A percentile compares a stretch with the other conserved stretches of the same genome.
Evolutionary conservation across 2,797 vertebrate species (phyloP).

Genomic region (Periparus ater): DNA sequence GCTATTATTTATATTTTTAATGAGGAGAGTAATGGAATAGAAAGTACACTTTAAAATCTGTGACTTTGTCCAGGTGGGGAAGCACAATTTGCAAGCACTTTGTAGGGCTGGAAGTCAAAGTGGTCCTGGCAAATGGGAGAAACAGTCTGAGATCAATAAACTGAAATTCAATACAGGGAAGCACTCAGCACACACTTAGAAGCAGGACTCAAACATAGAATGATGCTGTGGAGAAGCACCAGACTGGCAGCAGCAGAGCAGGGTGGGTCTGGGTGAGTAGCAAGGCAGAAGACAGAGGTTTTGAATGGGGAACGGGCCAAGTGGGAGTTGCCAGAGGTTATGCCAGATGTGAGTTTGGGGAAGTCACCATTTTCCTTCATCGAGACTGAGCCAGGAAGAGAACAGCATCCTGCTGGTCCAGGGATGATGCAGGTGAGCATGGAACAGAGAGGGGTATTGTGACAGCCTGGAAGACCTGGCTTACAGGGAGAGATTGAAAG

Average conservation of each 20-base stretch:
- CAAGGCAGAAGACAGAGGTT: neutral
- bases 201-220: neutral
- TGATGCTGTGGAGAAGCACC: neutral
- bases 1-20: neutral
- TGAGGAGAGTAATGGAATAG: neutral
- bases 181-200: neutral
- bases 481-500: neutral
- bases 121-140: neutral
- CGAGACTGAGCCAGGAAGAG: neutral
- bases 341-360: neutral
- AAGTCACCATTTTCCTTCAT: neutral
- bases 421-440: neutral
- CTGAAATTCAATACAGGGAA: neutral
- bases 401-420: fast-evolving
- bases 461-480: neutral
- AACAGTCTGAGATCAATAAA: neutral
- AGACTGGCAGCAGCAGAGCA: neutral
- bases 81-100: constrained; percentile 20
- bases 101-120: constrained; percentile 13
- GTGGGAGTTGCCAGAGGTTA: neutral
- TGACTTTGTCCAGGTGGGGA: neutral
- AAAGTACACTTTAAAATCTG: neutral
- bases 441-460: neutral
- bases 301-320: neutral
- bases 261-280: fast-evolving